phyloP scores from a whole-genome alignment of 2,113 vertebrate genomes.

The Probosciger aterrimus region DNA sequence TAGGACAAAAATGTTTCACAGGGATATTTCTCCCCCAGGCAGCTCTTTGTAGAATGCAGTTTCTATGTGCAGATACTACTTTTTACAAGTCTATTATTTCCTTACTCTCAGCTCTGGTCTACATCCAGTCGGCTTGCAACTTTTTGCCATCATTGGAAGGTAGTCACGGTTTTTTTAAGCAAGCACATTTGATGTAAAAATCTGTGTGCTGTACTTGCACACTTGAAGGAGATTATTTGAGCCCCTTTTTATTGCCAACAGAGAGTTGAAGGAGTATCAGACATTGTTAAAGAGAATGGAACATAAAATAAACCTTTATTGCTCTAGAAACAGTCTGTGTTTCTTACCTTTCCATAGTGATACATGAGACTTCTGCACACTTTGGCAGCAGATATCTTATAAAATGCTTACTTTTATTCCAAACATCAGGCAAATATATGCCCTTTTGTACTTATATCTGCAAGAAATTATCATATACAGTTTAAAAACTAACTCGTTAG shows the following conservation, averaged over 20 bases:
- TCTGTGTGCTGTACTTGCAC: not conserved
- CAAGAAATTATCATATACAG: not conserved
- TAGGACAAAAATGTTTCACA: not conserved
- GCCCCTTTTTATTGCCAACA: slow-evolving; percentile 1
- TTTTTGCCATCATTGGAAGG: not conserved
- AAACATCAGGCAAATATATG: not conserved
- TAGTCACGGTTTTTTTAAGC: not conserved
- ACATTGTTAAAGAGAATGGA: not conserved
- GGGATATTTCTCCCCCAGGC: not conserved
- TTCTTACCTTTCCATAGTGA: not conserved
- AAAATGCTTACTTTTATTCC: not conserved
- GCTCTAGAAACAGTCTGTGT: not conserved
- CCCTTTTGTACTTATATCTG: not conserved
- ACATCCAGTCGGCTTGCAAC: not conserved
- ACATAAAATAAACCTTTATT: slow-evolving; percentile 49
- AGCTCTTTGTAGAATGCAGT: not conserved
- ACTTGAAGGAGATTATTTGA: slow-evolving; percentile 13
- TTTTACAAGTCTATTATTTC: slow-evolving; percentile 38
- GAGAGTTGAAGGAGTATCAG: slow-evolving; percentile 7
- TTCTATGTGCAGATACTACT: not conserved
- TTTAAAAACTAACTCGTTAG: not conserved
- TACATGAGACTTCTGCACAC: not conserved
- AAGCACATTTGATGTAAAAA: not conserved
- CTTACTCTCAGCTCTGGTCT: slow-evolving; percentile 12
- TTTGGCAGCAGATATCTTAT: not conserved